Percentiles rank a stretch among this genome's conserved stretches.
phyloP scores from a whole-genome alignment of 2,113 vertebrate species.

The Phyllostomus hastatus region DNA sequence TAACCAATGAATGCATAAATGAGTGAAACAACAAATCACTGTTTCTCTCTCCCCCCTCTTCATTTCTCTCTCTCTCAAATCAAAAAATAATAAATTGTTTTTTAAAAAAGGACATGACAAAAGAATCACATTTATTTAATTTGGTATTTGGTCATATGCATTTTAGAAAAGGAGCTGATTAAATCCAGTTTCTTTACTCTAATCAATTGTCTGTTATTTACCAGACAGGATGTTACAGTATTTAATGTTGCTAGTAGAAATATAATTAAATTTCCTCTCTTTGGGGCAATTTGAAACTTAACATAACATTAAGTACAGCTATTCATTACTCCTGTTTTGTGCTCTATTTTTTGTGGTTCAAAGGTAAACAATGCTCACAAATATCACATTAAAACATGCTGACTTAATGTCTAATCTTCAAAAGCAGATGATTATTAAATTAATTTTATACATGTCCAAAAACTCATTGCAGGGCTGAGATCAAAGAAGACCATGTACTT shows the following conservation, averaged over 20 bases:
- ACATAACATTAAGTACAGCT: slow-evolving; percentile 36
- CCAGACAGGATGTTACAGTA: neutral
- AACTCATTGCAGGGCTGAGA: neutral
- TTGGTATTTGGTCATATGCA: neutral
- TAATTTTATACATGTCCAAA: neutral
- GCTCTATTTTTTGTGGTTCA: neutral
- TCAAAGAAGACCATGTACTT: slow-evolving; percentile 37
- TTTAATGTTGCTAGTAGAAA: neutral
- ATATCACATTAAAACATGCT: neutral
- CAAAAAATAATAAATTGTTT: too few species aligned
- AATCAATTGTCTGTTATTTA: slow-evolving; percentile 34
- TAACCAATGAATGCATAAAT: too few species aligned
- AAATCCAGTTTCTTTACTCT: neutral
- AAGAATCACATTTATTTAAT: neutral
- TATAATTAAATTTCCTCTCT: slow-evolving; percentile 48
- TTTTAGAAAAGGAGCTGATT: slow-evolving; percentile 24
- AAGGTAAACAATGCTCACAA: slow-evolving; percentile 9
- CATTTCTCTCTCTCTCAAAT: too few species aligned
- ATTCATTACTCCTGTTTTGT: slow-evolving; percentile 22
- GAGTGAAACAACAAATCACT: too few species aligned
- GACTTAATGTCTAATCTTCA: slow-evolving; percentile 9
- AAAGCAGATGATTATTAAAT: slow-evolving; percentile 33
- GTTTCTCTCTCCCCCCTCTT: too few species aligned
- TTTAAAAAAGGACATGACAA: neutral
- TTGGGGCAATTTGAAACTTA: slow-evolving; percentile 43